A percentile compares a stretch with the other conserved stretches of the same genome.
Evolutionary conservation across 2,797 vertebrate genomes (phyloP).

Genomic region (Anguilla obscura): DNA sequence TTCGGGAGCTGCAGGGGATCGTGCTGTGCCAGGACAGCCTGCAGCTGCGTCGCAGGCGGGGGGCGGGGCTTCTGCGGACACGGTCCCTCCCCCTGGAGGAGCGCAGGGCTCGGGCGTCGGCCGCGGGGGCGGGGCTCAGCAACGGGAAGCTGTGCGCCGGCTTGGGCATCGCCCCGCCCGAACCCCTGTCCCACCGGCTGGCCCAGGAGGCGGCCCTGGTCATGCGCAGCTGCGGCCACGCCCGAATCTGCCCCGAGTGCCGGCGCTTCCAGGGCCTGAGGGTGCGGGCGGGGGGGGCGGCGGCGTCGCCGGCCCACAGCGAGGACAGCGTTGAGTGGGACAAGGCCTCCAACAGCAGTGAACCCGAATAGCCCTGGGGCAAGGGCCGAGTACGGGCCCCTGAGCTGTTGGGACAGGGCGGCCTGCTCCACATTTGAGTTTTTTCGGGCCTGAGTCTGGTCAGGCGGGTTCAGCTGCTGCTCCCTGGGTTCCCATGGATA

Average conservation of each 20-base stretch:
- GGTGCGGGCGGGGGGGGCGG: conserved; percentile 63
- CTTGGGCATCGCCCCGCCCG: conserved; percentile 71
- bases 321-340: conserved; percentile 97
- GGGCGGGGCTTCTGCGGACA: conserved; percentile 66
- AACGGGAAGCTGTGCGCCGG: conserved; percentile 93
- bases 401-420: neutral
- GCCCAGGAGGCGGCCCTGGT: conserved; percentile 90
- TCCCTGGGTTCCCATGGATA: conserved; percentile 50
- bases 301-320: conserved; percentile 81
- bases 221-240: conserved; percentile 90
- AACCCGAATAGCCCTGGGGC: conserved; percentile 80
- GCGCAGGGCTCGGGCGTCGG: conserved; percentile 50
- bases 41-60: conserved; percentile 81
- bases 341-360: conserved; percentile 93
- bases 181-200: conserved; percentile 91
- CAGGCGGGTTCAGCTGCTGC: conserved; percentile 35
- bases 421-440: neutral
- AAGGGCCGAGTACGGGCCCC: neutral
- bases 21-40: conserved; percentile 91
- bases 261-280: conserved; percentile 92
- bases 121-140: conserved; percentile 66
- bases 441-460: conserved; percentile 10
- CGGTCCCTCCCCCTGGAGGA: conserved; percentile 79
- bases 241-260: conserved; percentile 95
- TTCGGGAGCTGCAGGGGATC: conserved; percentile 91